Percentiles rank a stretch among this genome's conserved stretches.
Evolutionary conservation across 2,888 invertebrate species (phyloP).

Genomic region (Aspidiotus destructor): DNA sequence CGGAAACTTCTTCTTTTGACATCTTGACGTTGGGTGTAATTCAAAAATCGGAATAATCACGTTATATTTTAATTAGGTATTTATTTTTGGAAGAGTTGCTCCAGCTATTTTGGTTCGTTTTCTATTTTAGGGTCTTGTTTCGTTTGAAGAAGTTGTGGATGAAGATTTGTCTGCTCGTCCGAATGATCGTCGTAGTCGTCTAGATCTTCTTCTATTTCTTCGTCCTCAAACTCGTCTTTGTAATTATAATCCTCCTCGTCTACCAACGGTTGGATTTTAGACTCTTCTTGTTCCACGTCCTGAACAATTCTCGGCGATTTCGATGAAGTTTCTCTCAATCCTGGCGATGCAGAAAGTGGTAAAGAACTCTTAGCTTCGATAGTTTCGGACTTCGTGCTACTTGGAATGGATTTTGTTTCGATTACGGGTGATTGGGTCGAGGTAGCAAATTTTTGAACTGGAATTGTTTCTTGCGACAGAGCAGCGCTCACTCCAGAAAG

Average conservation of each 20-base stretch:
- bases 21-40: neutral
- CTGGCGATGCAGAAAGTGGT: too few species aligned
- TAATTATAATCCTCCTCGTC: constrained; percentile 21
- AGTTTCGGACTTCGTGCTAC: neutral
- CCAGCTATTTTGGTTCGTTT: neutral
- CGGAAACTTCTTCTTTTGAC: constrained; percentile 5
- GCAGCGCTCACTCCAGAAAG: too few species aligned
- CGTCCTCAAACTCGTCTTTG: constrained; percentile 24
- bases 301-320: neutral
- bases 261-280: neutral
- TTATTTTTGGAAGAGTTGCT: neutral
- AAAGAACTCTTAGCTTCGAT: neutral
- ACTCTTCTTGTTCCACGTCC: constrained; percentile 7
- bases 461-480: neutral
- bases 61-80: neutral
- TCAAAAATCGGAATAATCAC: constrained; percentile 1
- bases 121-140: constrained; percentile 4
- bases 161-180: neutral
- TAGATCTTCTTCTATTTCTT: constrained; percentile 4
- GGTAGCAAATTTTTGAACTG: neutral
- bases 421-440: neutral
- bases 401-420: constrained; percentile 5
- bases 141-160: neutral
- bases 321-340: too few species aligned
- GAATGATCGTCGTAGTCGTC: constrained; percentile 3